Base-by-base conservation (phyloP, 2,888 invertebrate genomes). In the Agonum fuliginosum region DNA sequence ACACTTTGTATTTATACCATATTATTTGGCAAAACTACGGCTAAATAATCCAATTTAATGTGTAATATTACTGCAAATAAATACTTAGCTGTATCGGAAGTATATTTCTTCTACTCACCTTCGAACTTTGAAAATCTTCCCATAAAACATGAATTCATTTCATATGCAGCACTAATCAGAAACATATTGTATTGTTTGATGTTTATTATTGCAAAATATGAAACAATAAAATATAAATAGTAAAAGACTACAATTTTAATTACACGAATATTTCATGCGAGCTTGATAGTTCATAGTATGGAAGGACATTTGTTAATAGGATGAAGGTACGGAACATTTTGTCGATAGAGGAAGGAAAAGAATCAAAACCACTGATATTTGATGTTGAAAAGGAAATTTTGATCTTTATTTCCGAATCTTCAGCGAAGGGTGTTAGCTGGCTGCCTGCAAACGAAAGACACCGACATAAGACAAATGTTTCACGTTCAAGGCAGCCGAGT, bases 341-440 rank as follows among this genome's bases (percentile, higher is more conserved):
- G 22, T 19, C 19, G 41, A 27, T 41, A 41, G 1, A 67, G 67
- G 65, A 41, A 67, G 41, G 20, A 22, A 58, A 81, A 80, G 80
- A 82, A 83, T 81, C 83, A 83, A 82, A 85, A 85, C 84, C 84
- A 84, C 83, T 82, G 82, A 83, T 79, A 81, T 70, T 58, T 37
- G 80, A 81, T 82, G 82, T 82, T 82, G 83, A 83, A 84, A 83
- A 83, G 84, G 84, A 85, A 85, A 81, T 81, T 84, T 83, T 83
- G 84, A 83, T 85, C 84, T 85, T 85, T 85, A 85, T 85, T 86
- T 85, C 85, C 85, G 83, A 82, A 83, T 81, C 80, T 80, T 81
- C 67, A 71, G 72, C 73, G 72, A 48, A 67, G 62, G 69, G 43
- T 74, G 67, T 67, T 76, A 78, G 82, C 82, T 81, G 77, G 84